phyloP scores from a whole-genome alignment of 2,888 invertebrate species.

The Nymphalis urticae region DNA sequence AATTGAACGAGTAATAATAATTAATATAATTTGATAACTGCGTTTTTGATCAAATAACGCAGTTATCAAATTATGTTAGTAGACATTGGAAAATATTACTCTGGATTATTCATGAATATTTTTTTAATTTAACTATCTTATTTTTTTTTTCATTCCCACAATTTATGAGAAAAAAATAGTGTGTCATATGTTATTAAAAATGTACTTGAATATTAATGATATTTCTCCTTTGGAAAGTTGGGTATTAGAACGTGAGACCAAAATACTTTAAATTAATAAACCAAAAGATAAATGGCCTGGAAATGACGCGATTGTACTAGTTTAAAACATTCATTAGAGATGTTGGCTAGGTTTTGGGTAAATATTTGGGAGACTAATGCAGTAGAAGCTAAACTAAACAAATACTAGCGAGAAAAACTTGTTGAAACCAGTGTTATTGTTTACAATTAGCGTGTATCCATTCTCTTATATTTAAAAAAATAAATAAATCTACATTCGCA shows the following conservation, averaged over 20 bases:
- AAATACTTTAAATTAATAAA: conserved; percentile 9
- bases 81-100: not conserved
- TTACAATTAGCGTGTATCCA: not conserved
- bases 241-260: conserved; percentile 15
- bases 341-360: conserved; percentile 2
- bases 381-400: not conserved
- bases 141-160: not conserved
- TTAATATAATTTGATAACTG: conserved; percentile 16
- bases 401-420: not conserved
- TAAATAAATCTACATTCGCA: not conserved
- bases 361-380: conserved; percentile 9
- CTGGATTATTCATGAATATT: not conserved
- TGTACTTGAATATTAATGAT: conserved; percentile 3
- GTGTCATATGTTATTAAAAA: conserved; percentile 8
- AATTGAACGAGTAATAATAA: not conserved
- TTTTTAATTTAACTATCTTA: not conserved
- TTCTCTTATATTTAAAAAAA: not conserved
- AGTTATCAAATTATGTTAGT: too few relatives aligned
- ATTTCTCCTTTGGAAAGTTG: conserved; percentile 10
- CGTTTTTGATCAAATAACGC: not conserved
- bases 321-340: conserved; percentile 4
- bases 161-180: conserved; percentile 2
- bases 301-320: conserved; percentile 11
- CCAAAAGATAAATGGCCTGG: conserved; percentile 5
- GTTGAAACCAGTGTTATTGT: not conserved